These are phyloP conservation scores for Oncorhynchus keta DNA, from an alignment of 2,113 vertebrate genomes.

Conservation along the genomic window DNA sequence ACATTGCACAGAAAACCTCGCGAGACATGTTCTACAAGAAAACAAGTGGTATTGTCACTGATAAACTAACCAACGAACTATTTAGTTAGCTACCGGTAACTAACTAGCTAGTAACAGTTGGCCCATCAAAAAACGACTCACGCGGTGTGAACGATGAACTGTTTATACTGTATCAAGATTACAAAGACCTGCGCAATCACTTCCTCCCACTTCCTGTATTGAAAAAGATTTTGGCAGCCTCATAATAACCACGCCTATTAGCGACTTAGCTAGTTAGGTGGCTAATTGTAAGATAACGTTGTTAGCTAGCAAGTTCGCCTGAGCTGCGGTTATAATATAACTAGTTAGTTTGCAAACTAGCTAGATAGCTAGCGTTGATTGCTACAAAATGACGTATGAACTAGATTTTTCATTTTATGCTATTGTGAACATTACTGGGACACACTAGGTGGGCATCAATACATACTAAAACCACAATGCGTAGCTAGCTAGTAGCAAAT, in stretches of 20 bases:
- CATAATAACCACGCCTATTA: constrained; percentile 66
- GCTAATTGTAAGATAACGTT: neutral
- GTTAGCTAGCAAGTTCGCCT: constrained; percentile 17
- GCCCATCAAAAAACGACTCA: too few relatives aligned
- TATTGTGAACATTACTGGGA: too few relatives aligned
- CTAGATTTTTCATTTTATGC: neutral
- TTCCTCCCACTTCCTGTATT: constrained; percentile 63
- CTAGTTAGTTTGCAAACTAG: neutral
- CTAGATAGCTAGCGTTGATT: neutral
- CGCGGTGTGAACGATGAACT: too few relatives aligned
- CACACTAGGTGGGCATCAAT: too few relatives aligned
- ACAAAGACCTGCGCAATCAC: constrained; percentile 59
- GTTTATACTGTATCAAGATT: neutral
- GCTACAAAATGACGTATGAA: neutral
- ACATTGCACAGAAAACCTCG: neutral
- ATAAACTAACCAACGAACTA: too few relatives aligned
- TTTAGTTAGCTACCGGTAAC: too few relatives aligned
- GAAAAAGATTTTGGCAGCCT: constrained; percentile 28
- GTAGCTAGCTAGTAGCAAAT: too few relatives aligned
- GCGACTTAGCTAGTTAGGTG: neutral
- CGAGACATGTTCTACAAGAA: neutral
- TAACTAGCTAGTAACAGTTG: too few relatives aligned
- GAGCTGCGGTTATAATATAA: neutral
- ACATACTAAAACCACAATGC: too few relatives aligned
- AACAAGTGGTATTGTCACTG: too few relatives aligned